Evolutionary conservation across 1,140 invertebrate genomes (phyloP), one percentile per base, ranked within the genome.

Genomic region (Pogonomyrmex barbatus): DNA sequence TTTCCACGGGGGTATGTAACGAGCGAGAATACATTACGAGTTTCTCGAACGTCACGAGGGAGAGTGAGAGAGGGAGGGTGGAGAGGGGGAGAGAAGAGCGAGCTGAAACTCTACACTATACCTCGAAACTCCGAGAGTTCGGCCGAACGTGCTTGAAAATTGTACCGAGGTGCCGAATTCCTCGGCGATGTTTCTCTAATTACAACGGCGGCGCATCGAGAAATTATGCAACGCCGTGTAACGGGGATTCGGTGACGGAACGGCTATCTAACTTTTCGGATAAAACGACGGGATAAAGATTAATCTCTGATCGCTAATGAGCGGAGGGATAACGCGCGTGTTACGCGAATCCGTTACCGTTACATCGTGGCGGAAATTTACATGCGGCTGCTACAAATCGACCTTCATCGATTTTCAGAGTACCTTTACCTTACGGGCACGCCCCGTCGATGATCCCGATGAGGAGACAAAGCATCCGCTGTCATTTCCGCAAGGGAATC

Each of bases 401-500:
- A 50, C 3, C 30, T 78, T 81, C 77, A 81, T 50, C 60, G 81
- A 83, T 88, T 88, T 83, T 87, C 85, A 95, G 95, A 91, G 94
- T 95, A 93, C 91, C 93, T 78, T 76, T 95, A 81, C 94, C 94
- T 83, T 95, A 95, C 87, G 93, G 94, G 56, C 94, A 95, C 91
- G 92, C 93, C 78, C 93, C 94, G 84, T 94, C 94, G 33, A 95
- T 95, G 94, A 95, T 95, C 65, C 94, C 94, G 50, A 94, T 94
- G 94, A 95, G 94, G 88, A 93, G 94, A 89, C 94, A 93, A 88
- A 95, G 94, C 90, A 94, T 95, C 68, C 95, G 97, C 52, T 97
- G 98, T 94, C 98, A 98, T 94, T 98, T 98, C 92, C 97, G 98
- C 92, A 98, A 99, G 95, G 97, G 97, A 87, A 96, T 98, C 89